phyloP scores from a whole-genome alignment of 2,888 invertebrate species.

The Frankliniella intonsa region DNA sequence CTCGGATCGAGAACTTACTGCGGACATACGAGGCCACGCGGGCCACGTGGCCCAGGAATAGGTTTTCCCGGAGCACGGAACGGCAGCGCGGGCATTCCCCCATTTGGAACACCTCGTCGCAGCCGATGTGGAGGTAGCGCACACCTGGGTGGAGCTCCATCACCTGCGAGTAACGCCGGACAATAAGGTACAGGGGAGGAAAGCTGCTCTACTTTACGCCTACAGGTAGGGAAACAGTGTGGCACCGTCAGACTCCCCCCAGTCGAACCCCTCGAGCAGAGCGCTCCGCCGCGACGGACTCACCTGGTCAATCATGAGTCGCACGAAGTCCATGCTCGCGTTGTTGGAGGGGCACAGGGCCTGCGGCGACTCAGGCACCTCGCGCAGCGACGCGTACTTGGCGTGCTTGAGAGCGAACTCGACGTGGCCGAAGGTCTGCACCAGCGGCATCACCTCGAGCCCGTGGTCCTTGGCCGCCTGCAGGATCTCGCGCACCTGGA shows the following conservation, averaged over 20 bases:
- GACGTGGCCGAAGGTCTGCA: constrained; percentile 73
- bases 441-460: constrained; percentile 66
- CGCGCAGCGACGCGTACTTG: constrained; percentile 59
- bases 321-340: constrained; percentile 57
- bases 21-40: constrained; percentile 58
- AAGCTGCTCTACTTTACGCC: too few relatives aligned
- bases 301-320: constrained; percentile 67
- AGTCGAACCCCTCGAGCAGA: background rate
- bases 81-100: constrained; percentile 62
- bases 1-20: constrained; percentile 47
- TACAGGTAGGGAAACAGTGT: background rate
- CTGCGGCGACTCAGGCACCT: constrained; percentile 62
- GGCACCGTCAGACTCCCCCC: background rate
- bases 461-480: constrained; percentile 53
- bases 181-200: background rate
- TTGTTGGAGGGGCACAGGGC: constrained; percentile 67
- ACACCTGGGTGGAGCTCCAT: constrained; percentile 43
- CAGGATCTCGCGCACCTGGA: constrained; percentile 51
- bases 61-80: constrained; percentile 49
- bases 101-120: constrained; percentile 69
- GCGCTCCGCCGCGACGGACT: constrained; percentile 35
- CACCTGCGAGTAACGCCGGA: constrained; percentile 41
- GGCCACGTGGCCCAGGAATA: constrained; percentile 61
- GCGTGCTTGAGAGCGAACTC: constrained; percentile 66
- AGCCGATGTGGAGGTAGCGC: constrained; percentile 64